These are phyloP conservation scores for Sabellastarte sp. DNA, from an alignment of 2,888 invertebrate species.

Conservation along the genomic window DNA sequence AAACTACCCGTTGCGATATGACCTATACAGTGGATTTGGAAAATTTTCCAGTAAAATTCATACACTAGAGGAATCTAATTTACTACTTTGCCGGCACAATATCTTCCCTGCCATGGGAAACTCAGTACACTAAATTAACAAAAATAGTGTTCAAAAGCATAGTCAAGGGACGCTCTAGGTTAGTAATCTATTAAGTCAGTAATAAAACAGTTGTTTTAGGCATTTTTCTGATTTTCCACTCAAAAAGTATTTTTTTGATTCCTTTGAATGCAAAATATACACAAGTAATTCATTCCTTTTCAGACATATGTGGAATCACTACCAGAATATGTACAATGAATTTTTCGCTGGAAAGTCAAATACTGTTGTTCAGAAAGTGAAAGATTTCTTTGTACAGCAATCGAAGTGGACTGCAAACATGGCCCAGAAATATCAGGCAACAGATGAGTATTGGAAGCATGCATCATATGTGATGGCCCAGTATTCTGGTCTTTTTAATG, in stretches of 20 bases:
- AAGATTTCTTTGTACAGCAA: conserved; percentile 39
- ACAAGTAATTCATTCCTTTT: conserved; percentile 10
- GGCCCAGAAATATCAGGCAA: conserved; percentile 29
- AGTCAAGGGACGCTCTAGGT: no score
- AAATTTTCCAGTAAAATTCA: no score
- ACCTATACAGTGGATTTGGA: no score
- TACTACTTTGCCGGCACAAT: no score
- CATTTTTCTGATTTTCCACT: no score
- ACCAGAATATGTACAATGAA: conserved; percentile 39
- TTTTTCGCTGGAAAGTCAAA: conserved; percentile 12
- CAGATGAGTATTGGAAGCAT: conserved; percentile 49
- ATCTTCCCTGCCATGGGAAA: no score
- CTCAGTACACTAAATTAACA: no score
- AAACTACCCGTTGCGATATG: no score
- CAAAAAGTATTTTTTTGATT: neutral
- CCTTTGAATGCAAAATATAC: neutral
- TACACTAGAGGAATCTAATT: no score
- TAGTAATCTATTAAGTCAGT: no score
- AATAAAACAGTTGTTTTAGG: no score
- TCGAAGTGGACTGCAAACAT: conserved; percentile 40
- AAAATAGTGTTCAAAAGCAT: no score
- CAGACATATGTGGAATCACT: conserved; percentile 50
- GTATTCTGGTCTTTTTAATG: conserved; percentile 47
- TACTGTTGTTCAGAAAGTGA: conserved; percentile 24
- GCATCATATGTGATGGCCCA: conserved; percentile 44